Conservation (phyloP, 2,797 vertebrate genomes). For the Mionectes olivaceus region DNA sequence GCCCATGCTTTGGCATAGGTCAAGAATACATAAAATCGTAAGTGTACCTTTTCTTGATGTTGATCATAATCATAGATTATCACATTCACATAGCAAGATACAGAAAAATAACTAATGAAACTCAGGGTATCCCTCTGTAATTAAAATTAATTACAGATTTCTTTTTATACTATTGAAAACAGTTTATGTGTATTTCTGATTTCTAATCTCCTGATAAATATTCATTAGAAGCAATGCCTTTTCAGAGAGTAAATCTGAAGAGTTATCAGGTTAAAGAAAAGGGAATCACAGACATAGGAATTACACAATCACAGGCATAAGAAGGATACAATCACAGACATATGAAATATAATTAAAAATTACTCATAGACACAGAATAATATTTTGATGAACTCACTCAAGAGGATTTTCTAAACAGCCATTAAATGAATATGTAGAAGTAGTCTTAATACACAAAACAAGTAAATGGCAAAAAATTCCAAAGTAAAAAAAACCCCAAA, state of each 20-base stretch:
- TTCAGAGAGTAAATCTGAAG: background rate
- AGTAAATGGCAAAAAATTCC: too few relatives aligned
- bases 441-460: background rate
- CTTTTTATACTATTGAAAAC: background rate
- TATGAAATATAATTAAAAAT: background rate
- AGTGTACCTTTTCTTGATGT: background rate
- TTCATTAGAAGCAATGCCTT: background rate
- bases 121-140: background rate
- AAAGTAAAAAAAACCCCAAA: background rate
- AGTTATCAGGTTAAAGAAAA: background rate
- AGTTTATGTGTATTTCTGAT: background rate
- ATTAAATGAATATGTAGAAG: background rate
- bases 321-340: background rate
- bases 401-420: background rate
- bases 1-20: background rate
- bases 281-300: background rate
- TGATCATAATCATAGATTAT: background rate
- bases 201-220: background rate
- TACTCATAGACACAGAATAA: background rate
- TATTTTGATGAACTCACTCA: background rate
- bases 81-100: background rate
- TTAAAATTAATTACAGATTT: background rate
- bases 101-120: background rate
- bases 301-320: background rate
- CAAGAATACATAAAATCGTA: background rate